These are phyloP conservation scores for Pegoplata infirma DNA, from an alignment of 2,888 invertebrate genomes.

Conservation along the genomic window DNA sequence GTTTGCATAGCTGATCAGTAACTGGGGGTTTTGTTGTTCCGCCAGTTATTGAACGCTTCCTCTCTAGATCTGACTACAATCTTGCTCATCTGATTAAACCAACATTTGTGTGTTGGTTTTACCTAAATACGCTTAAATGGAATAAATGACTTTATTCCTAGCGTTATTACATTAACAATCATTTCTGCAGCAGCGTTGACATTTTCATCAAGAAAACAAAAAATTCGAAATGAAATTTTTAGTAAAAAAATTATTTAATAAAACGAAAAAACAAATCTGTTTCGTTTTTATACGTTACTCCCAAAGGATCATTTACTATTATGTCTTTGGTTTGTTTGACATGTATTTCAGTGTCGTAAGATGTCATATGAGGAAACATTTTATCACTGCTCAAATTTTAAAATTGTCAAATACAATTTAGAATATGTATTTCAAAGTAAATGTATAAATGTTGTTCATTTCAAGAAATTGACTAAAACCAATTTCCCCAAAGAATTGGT, in stretches of 20 bases:
- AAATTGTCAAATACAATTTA: conserved; percentile 13
- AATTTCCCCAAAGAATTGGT: conserved; percentile 54
- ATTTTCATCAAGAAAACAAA: too few relatives aligned
- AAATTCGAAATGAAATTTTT: too few relatives aligned
- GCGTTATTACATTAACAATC: too few relatives aligned
- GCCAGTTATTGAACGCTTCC: too few relatives aligned
- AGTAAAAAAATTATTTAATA: conserved; percentile 2
- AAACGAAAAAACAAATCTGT: conserved; percentile 17
- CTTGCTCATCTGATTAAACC: too few relatives aligned
- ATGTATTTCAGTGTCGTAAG: conserved; percentile 27
- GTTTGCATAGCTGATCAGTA: too few relatives aligned
- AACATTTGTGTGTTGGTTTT: too few relatives aligned
- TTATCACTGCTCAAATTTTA: conserved; percentile 43
- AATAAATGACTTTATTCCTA: too few relatives aligned
- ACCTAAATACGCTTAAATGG: too few relatives aligned
- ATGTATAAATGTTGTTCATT: background rate
- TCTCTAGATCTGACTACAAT: too few relatives aligned
- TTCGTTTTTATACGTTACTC: conserved; percentile 34
- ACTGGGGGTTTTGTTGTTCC: too few relatives aligned
- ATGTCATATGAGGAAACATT: conserved; percentile 17
- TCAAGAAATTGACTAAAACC: conserved; percentile 40
- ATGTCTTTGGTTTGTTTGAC: conserved; percentile 2
- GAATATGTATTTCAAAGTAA: conserved; percentile 7
- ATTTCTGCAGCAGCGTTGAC: too few relatives aligned
- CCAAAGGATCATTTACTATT: conserved; percentile 47